Base-by-base conservation (phyloP, 2,797 vertebrate species). In the Masticophis lateralis region DNA sequence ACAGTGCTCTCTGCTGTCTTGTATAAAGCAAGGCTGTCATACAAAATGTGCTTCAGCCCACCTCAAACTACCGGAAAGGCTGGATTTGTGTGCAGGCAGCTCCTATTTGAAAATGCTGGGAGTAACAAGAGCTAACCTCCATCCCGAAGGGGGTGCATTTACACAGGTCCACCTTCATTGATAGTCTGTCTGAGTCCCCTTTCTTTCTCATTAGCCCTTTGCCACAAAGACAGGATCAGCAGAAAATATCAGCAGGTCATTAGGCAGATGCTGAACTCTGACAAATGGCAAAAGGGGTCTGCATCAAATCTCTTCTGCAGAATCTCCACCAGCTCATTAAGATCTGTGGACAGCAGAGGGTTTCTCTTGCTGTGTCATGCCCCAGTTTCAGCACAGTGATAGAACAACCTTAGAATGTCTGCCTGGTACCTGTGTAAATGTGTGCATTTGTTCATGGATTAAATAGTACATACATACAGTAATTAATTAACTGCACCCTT, bases 221-320 rank as follows among this genome's bases (percentile, higher is more conserved):
- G 87, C 94, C 32, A 87, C 91, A 95, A 86, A 92, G 79, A 89
- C 66, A 88, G 90, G 91, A 56, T 20, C 32, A 63, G 60, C 0
- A 92, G 95, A 94, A 92, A 95, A 95, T 94, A 91, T 0, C 94
- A 92, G 96, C 88, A 93, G 88, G 95, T 96, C 95, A 89, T 97
- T 95, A 97, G 94, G 90, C 96, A 96, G 96, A 94, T 95, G 94
- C 90, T 95, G 91, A 53, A 20, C 94, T 92, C 88, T 91, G 95
- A 91, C 95, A 96, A 97, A 95, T 91, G 95, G 96, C 95, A 91
- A 94, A 92, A 94, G 93, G 92, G 93, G 95, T 87, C 92, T 91
- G 91, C 92, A 96, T 89, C 92, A 94, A 91, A 95, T 95, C 94
- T 95, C 93, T 95, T 74, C 94, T 89, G 95, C 92, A 95, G 79